These are phyloP conservation scores for Carapus acus DNA, from an alignment of 2,797 vertebrate species.

Conservation along the genomic window DNA sequence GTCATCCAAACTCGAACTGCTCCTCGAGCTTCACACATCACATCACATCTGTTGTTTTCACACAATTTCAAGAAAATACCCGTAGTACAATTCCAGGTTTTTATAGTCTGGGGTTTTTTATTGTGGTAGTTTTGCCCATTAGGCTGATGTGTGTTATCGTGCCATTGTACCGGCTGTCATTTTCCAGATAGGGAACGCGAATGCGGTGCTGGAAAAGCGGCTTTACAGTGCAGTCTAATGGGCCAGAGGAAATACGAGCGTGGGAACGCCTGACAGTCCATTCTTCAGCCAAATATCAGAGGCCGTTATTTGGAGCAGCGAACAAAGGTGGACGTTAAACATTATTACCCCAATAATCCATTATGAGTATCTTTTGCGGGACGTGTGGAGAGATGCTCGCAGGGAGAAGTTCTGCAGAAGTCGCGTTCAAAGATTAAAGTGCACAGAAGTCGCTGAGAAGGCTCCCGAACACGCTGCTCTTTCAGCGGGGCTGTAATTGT, in stretches of 20 bases:
- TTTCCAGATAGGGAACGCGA: not conserved
- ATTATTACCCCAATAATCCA: not conserved
- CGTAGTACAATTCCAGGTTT: not conserved
- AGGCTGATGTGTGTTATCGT: not conserved
- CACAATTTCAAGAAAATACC: too few relatives aligned
- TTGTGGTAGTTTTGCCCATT: not conserved
- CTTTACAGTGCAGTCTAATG: not conserved
- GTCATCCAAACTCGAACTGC: not conserved
- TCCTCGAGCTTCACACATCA: too few relatives aligned
- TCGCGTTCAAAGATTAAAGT: too few relatives aligned
- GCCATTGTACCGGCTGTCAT: not conserved
- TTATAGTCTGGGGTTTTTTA: not conserved
- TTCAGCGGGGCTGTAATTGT: too few relatives aligned
- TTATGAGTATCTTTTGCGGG: not conserved
- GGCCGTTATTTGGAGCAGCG: not conserved
- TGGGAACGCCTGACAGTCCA: not conserved
- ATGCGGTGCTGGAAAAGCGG: not conserved
- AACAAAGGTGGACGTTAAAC: constrained; percentile 5
- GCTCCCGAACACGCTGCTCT: too few relatives aligned
- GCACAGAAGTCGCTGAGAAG: too few relatives aligned
- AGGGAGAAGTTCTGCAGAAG: too few relatives aligned
- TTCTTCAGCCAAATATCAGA: constrained; percentile 1
- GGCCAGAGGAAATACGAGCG: not conserved
- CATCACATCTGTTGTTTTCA: too few relatives aligned
- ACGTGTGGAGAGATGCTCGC: not conserved